A percentile compares a stretch with the other conserved stretches of the same genome.
Conservation (phyloP, 2,888 invertebrate species). For the Folsomia manolachei region DNA sequence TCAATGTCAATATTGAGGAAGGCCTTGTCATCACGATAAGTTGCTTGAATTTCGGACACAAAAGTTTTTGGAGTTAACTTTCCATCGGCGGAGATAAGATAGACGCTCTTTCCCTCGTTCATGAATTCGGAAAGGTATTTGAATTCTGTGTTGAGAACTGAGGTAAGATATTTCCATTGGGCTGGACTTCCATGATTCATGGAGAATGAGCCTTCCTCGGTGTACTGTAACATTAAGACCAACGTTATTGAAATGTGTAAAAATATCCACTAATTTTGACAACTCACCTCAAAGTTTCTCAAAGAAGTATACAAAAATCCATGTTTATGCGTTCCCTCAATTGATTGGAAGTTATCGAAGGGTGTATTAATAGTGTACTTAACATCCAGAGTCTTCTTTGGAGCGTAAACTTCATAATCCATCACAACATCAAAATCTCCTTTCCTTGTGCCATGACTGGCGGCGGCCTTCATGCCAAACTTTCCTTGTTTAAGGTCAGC, state of each 20-base stretch:
- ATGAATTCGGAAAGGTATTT: conserved; percentile 33
- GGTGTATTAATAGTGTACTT: conserved; percentile 44
- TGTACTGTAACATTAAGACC: conserved; percentile 18
- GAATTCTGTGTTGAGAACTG: conserved; percentile 42
- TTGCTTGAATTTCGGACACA: conserved; percentile 24
- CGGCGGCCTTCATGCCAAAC: conserved; percentile 27
- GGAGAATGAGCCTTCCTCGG: conserved; percentile 30
- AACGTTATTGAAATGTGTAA: background rate
- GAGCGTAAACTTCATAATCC: conserved; percentile 39
- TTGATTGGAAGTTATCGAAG: conserved; percentile 23
- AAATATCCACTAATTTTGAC: background rate
- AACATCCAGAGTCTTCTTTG: conserved; percentile 41
- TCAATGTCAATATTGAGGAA: conserved; percentile 43
- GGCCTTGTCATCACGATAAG: conserved; percentile 30
- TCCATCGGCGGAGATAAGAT: conserved; percentile 34
- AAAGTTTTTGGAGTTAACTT: conserved; percentile 27
- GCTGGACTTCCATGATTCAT: conserved; percentile 38
- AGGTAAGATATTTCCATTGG: conserved; percentile 30
- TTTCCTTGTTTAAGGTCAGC: conserved; percentile 35
- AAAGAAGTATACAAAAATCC: conserved; percentile 34
- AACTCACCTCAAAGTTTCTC: conserved; percentile 40
- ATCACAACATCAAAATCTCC: conserved; percentile 37
- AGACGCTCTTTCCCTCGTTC: conserved; percentile 29
- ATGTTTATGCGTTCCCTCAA: conserved; percentile 32
- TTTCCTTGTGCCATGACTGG: conserved; percentile 25